Percentiles rank a stretch among this genome's conserved stretches.
These are phyloP conservation scores for Masnerella sp. DNA, from an alignment of 2,888 invertebrate species.

Conservation along the genomic window DNA sequence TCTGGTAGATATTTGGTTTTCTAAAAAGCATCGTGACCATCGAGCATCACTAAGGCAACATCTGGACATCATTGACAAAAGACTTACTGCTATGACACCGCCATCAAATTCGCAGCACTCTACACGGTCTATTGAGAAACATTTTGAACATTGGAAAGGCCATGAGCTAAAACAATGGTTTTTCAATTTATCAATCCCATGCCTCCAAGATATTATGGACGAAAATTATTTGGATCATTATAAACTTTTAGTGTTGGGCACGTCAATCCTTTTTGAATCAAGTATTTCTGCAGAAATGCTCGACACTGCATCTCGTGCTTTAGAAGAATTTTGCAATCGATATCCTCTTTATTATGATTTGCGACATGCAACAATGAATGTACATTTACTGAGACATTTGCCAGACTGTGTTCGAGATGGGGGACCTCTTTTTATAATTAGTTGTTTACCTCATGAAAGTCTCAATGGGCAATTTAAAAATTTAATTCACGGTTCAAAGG, in stretches of 20 bases:
- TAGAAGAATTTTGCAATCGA: neutral
- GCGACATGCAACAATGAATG: neutral
- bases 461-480: too few relatives aligned
- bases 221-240: slow-evolving; percentile 12
- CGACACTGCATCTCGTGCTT: slow-evolving; percentile 4
- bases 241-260: slow-evolving; percentile 25
- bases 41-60: neutral
- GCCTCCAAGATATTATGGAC: slow-evolving; percentile 5
- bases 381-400: slow-evolving; percentile 4
- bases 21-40: neutral
- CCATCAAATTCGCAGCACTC: slow-evolving; percentile 6
- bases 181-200: slow-evolving; percentile 8
- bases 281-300: slow-evolving; percentile 15
- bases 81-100: neutral
- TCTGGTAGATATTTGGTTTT: slow-evolving; percentile 18
- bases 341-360: slow-evolving; percentile 1
- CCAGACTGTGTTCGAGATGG: neutral
- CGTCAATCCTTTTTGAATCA: slow-evolving; percentile 2
- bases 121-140: slow-evolving; percentile 7
- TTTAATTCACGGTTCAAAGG: too few relatives aligned
- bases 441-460: too few relatives aligned
- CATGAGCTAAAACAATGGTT: slow-evolving; percentile 17
- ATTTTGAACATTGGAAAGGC: slow-evolving; percentile 16
- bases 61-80: neutral
- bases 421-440: slow-evolving; percentile 9